Base-by-base conservation (phyloP, 2,797 vertebrate species). In the Coendou prehensilis region DNA sequence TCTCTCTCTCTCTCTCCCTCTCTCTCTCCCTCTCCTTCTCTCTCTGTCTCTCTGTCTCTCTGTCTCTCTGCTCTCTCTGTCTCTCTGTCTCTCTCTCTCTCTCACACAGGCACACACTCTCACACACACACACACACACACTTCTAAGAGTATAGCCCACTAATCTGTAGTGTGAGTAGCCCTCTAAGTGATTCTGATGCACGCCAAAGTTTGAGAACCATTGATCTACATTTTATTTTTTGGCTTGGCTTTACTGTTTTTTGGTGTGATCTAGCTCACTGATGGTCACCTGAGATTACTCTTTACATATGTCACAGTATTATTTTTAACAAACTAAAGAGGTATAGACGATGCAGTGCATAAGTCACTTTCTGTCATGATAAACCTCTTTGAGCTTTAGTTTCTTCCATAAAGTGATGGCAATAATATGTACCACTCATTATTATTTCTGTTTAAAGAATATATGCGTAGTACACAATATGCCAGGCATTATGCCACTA, bases 311-410 rank as follows among this genome's bases (percentile, higher is more conserved):
- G 47, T 83, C 37, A 26, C 13, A 22, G 71, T 57, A 87, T 69
- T 89, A 85, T 80, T 94, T 92, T 89, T 80, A 96, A 56, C 18
- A 87, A 90, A 75, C 10, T 4, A 73, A 47, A 76, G 23, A 88
- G 18, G 1, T 59, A 1, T 57, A 14, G 22, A 26, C 73, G 10
- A 6, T 75, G 6, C 22, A 88, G 41, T 85, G 23, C 41, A 59
- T 82, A 9, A 91, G 8, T 75, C 10, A 47, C 17, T 52, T 80
- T 87, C 13, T 73, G 5, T 71, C 30, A 67, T 80, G 54, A n/a
- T 78, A 41, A 84, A 71, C 22, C 2, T 94, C 22, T n/a, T 63
- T 91, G 14, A 88, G 15, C 7, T 91, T 93, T 37, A 85, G 17
- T 93, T 83, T 91, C 63, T 94, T 30, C 54, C 93, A n/a, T 54